These are phyloP conservation scores for Sternotherus odoratus DNA, from an alignment of 2,797 vertebrate species.

Conservation along the genomic window DNA sequence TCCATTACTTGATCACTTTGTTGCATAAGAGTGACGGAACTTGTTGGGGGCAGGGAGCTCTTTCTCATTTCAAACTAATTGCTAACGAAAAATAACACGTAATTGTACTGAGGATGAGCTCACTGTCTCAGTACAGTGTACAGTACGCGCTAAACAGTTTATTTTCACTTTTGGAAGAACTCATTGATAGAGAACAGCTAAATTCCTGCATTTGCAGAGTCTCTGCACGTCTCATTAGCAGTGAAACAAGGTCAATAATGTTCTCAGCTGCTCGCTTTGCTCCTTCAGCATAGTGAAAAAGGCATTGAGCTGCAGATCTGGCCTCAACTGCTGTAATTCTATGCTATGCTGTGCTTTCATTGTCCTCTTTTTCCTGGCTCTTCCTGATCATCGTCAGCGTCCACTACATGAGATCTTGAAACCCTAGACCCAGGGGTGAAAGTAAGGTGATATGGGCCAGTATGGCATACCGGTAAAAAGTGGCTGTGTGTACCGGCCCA, in stretches of 20 bases:
- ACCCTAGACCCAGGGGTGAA: neutral
- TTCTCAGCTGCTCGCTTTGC: slow-evolving; percentile 23
- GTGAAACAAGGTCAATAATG: slow-evolving; percentile 54
- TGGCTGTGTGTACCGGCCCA: no score
- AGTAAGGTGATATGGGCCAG: no score
- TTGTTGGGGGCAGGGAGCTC: neutral
- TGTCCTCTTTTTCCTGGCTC: neutral
- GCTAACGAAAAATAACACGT: slow-evolving; percentile 21
- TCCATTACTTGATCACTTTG: neutral
- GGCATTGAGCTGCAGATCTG: neutral
- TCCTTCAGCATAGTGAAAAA: neutral
- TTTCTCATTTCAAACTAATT: neutral
- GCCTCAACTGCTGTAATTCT: neutral
- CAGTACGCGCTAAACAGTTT: slow-evolving; percentile 5
- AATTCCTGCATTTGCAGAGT: slow-evolving; percentile 43
- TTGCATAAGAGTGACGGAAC: neutral
- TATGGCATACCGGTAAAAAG: no score
- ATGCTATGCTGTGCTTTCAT: accelerated
- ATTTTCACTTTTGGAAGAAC: slow-evolving; percentile 13
- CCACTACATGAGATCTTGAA: neutral
- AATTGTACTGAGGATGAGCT: neutral
- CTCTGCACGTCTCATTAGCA: slow-evolving; percentile 45
- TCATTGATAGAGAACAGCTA: neutral
- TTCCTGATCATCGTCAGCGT: neutral
- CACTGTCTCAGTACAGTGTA: neutral